Percentiles rank a stretch among this genome's conserved stretches.
These are phyloP conservation scores for Opisthograptis luteolata DNA, from an alignment of 2,888 invertebrate species.

Conservation along the genomic window DNA sequence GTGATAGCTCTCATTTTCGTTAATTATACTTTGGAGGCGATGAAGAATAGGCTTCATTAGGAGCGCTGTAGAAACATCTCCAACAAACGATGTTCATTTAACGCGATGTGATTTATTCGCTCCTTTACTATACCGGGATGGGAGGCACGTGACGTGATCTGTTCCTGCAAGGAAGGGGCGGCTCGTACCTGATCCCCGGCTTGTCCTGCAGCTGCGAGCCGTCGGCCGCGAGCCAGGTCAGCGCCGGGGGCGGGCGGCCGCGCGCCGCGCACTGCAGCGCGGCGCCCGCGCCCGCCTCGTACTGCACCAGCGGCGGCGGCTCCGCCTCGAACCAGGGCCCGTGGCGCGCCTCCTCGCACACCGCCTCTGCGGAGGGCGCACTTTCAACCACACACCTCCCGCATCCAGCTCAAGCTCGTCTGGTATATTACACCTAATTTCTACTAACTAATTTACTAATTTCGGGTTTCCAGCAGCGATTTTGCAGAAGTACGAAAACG, in stretches of 20 bases:
- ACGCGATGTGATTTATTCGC: background rate
- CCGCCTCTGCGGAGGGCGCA: background rate
- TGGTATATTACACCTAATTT: too few relatives aligned
- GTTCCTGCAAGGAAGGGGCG: background rate
- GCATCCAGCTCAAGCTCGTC: too few relatives aligned
- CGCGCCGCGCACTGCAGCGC: conserved; percentile 56
- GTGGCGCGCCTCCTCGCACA: conserved; percentile 37
- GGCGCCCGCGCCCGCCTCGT: conserved; percentile 47
- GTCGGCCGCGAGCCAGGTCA: conserved; percentile 59
- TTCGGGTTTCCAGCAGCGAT: too few relatives aligned
- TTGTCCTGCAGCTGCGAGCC: conserved; percentile 46
- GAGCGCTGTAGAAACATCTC: background rate
- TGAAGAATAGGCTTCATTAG: conserved; percentile 24
- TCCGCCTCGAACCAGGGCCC: conserved; percentile 57
- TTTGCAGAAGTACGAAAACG: too few relatives aligned
- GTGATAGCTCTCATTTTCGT: conserved; percentile 40
- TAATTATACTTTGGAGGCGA: conserved; percentile 40
- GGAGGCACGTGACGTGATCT: background rate
- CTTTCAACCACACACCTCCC: too few relatives aligned
- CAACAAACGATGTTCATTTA: background rate
- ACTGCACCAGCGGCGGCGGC: conserved; percentile 57
- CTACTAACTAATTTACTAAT: too few relatives aligned
- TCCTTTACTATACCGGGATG: background rate
- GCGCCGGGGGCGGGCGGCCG: conserved; percentile 54
- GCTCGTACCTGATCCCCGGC: conserved; percentile 49